Percentiles rank a stretch among this genome's conserved stretches.
Evolutionary conservation across 1,140 invertebrate genomes (phyloP).

Genomic region (Dendroctonus ponderosae): DNA sequence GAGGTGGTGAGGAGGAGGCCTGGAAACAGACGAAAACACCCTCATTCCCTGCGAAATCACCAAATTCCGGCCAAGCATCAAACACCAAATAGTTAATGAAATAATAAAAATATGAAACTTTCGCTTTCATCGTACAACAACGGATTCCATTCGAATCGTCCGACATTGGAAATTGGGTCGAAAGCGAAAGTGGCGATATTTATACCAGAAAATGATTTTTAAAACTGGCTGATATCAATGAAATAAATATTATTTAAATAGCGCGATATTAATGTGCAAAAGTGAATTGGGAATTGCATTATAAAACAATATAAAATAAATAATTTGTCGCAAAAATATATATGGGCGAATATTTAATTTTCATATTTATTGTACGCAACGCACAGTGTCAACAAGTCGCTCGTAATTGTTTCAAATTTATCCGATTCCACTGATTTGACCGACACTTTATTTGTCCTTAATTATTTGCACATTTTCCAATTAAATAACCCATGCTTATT

Average conservation of each 20-base stretch:
- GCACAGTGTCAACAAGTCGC: no score
- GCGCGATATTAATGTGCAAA: constrained; percentile 15
- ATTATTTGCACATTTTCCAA: no score
- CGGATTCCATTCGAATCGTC: no score
- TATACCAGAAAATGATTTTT: constrained; percentile 6
- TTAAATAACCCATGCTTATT: no score
- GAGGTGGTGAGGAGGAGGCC: constrained; percentile 54
- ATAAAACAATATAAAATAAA: constrained; percentile 5
- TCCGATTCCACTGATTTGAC: no score
- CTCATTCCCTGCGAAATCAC: no score
- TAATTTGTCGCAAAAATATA: constrained; percentile 16
- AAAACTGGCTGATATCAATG: constrained; percentile 5
- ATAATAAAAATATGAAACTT: constrained; percentile 3
- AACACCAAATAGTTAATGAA: no score
- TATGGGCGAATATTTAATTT: constrained; percentile 11
- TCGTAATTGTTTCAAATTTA: no score
- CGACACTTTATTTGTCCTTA: no score
- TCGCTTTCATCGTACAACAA: background rate
- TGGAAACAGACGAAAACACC: constrained; percentile 35
- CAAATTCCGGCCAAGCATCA: no score
- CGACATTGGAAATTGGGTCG: no score
- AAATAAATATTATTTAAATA: constrained; percentile 18
- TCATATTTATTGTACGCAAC: constrained; percentile 10
- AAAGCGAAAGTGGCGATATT: background rate
- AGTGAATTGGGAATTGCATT: constrained; percentile 13